phyloP scores from a whole-genome alignment of 2,888 invertebrate species.

The Gymnoscelis rufifasciata region DNA sequence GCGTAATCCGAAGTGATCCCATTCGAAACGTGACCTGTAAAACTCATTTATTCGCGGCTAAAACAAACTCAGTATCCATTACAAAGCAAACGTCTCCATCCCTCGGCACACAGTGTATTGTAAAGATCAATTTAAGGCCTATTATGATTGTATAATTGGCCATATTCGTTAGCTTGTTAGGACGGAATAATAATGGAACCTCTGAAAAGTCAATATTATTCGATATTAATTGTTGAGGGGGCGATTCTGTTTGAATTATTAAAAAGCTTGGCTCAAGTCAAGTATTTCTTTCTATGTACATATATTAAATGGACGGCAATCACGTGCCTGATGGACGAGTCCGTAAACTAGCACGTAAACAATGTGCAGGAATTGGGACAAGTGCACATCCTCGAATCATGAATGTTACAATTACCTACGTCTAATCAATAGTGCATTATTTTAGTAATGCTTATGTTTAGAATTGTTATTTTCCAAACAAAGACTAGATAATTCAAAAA shows the following conservation, averaged over 20 bases:
- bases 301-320: too few species aligned
- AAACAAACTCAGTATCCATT: conserved; percentile 10
- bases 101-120: conserved; percentile 2
- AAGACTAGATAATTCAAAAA: too few species aligned
- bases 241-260: conserved; percentile 1
- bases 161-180: neutral
- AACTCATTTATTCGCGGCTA: conserved; percentile 13
- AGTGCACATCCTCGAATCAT: too few species aligned
- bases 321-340: too few species aligned
- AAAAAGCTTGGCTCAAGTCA: neutral
- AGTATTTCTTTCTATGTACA: too few species aligned
- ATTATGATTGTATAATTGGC: conserved; percentile 13
- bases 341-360: too few species aligned
- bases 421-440: too few species aligned
- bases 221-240: neutral
- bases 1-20: conserved; percentile 15
- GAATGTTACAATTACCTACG: too few species aligned
- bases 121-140: conserved; percentile 7
- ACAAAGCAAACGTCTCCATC: conserved; percentile 6
- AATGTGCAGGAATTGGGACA: too few species aligned
- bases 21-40: conserved; percentile 21
- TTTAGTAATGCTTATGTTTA: too few species aligned
- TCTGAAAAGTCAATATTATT: conserved; percentile 13
- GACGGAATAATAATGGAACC: conserved; percentile 3
- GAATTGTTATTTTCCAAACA: too few species aligned